Percentiles rank a stretch among this genome's conserved stretches.
Conservation (phyloP, 2,797 vertebrate species). For the Tragopan temminckii region DNA sequence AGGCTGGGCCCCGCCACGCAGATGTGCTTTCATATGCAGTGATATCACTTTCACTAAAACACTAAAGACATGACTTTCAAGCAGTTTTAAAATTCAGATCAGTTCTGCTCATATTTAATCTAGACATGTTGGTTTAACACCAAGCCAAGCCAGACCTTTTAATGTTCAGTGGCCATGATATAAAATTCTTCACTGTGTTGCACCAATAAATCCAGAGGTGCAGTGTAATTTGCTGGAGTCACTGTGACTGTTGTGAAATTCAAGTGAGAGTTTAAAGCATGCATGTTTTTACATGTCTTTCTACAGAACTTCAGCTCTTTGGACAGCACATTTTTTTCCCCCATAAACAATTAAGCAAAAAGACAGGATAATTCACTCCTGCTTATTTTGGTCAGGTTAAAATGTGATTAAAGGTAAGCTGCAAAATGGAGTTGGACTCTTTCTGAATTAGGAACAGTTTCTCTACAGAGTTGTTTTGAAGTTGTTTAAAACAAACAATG, state of each 20-base stretch:
- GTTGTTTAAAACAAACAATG: constrained; percentile 75
- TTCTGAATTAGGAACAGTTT: constrained; percentile 42
- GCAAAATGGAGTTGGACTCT: neutral
- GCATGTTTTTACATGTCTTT: neutral
- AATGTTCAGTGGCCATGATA: constrained; percentile 81
- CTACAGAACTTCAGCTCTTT: neutral
- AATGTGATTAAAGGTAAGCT: constrained; percentile 9
- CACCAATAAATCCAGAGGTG: constrained; percentile 80
- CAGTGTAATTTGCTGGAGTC: constrained; percentile 65
- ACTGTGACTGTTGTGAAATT: constrained; percentile 53
- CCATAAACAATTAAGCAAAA: neutral
- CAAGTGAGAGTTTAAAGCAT: constrained; percentile 51
- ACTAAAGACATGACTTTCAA: constrained; percentile 76
- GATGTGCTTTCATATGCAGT: constrained; percentile 69
- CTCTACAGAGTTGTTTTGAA: constrained; percentile 67
- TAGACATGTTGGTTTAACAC: constrained; percentile 85
- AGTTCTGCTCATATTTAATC: constrained; percentile 83
- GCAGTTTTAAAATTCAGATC: constrained; percentile 84
- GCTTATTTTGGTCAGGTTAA: constrained; percentile 10
- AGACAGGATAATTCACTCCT: neutral
- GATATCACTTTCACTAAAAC: constrained; percentile 77
- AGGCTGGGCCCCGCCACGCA: constrained; percentile 27
- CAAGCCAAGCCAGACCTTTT: constrained; percentile 83
- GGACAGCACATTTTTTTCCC: neutral
- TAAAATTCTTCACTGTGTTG: constrained; percentile 80